Base-by-base conservation (phyloP, 2,113 vertebrate genomes). In the Bubalus kerabau region DNA sequence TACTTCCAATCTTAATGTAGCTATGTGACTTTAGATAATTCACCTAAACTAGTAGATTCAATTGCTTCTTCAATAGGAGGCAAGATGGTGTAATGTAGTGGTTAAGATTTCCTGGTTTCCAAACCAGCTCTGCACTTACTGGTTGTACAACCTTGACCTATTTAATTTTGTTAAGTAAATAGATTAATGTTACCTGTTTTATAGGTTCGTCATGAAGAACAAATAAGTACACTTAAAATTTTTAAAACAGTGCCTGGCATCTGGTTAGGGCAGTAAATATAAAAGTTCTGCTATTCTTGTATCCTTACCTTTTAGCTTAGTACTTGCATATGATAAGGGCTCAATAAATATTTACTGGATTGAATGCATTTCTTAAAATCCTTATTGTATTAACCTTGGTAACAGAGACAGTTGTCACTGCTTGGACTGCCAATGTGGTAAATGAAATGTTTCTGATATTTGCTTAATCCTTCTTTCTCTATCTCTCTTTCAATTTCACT, bases 111-210 rank as follows among this genome's bases (percentile, higher is more conserved):
- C 36, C 43, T 62, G 26, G n/a, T 26, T 95, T 92, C 64, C 93
- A 40, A 87, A 67, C 24, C 40, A 87, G 16, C 59, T 71, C 8
- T 90, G 1, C 2, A 48, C 24, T 80, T 83, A 56, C 2, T 71
- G 50, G 50, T 14, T 87, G 17, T 60, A 32, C 67, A 23, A 36
- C 60, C 28, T 54, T 84, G 16, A 26, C 50, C 87, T 93, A 6
- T 87, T 94, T 83, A 74, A 0, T 97, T 96, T 96, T 40, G 32
- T 96, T 83, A 83, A 56, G 50, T 83, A 95, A 95, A 50, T 92
- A 26, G 6, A 67, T 16, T 88, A 59, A 78, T 87, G 46, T 2
- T 74, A n/a, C 8, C 71, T 92, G 15, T 90, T n/a, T 94, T 14
- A 54, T 82, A 40, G 17, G 12, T 1, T 96, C 82, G 0, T 90